A percentile compares a stretch with the other conserved stretches of the same genome.
Conservation (phyloP, 2,113 vertebrate species). For the Oostethus manadensis region DNA sequence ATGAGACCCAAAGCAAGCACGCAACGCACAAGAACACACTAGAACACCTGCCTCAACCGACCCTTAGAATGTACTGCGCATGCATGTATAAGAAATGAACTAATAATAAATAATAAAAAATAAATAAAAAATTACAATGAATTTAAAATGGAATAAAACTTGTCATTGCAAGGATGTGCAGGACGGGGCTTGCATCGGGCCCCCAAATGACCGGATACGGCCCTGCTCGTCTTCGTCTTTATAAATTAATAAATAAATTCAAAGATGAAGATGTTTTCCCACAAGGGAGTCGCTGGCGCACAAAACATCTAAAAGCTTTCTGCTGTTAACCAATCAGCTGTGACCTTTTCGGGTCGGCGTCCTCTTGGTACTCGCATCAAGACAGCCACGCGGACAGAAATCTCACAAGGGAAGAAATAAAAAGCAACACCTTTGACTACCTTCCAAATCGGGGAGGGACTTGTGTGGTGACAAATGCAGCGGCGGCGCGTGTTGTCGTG, state of each 20-base stretch:
- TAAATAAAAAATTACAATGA: too few relatives aligned
- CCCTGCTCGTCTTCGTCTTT: not conserved
- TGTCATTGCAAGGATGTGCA: too few relatives aligned
- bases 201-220: too few relatives aligned
- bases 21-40: too few relatives aligned
- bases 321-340: constrained; percentile 56
- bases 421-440: constrained; percentile 23
- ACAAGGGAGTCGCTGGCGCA: constrained; percentile 19
- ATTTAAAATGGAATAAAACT: too few relatives aligned
- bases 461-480: not conserved
- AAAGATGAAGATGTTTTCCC: constrained; percentile 24
- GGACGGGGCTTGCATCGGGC: too few relatives aligned
- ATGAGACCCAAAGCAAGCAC: too few relatives aligned
- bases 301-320: constrained; percentile 57
- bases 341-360: constrained; percentile 50
- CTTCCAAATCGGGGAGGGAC: constrained; percentile 32
- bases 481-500: not conserved
- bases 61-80: too few relatives aligned
- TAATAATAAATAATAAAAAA: too few relatives aligned
- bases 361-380: constrained; percentile 17
- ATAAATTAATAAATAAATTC: not conserved
- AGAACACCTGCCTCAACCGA: too few relatives aligned
- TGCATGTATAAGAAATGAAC: too few relatives aligned
- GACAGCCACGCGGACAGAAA: constrained; percentile 10
- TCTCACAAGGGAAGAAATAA: constrained; percentile 31